Evolutionary conservation across 92 coral and sea anemone genomes (phyloP).

Genomic region (Montipora capitata): DNA sequence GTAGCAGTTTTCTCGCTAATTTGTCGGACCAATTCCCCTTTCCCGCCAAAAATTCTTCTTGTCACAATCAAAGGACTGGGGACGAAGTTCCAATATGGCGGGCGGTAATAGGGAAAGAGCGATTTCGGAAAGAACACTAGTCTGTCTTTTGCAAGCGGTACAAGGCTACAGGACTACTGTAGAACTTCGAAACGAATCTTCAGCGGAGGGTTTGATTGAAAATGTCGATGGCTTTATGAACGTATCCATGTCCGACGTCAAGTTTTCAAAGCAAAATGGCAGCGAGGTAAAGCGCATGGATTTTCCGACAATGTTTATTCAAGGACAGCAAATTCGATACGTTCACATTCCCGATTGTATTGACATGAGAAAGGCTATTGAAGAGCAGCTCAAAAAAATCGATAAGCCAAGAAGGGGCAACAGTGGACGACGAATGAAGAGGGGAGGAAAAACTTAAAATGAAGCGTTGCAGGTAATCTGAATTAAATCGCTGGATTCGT

Average conservation of each 20-base stretch:
- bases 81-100: constrained; percentile 69
- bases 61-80: too few relatives aligned
- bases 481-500: too few relatives aligned
- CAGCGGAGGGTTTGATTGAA: constrained; percentile 83
- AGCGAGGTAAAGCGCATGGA: constrained; percentile 55
- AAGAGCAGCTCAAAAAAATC: constrained; percentile 77
- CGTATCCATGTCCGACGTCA: constrained; percentile 81
- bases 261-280: constrained; percentile 80
- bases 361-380: constrained; percentile 97
- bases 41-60: background rate
- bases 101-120: constrained; percentile 94
- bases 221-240: constrained; percentile 99
- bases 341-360: constrained; percentile 98
- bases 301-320: constrained; percentile 86
- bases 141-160: constrained; percentile 93
- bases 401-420: constrained; percentile 64
- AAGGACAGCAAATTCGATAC: constrained; percentile 92
- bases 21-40: background rate
- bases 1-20: too few relatives aligned
- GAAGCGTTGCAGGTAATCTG: too few relatives aligned
- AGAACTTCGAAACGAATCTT: constrained; percentile 95
- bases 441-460: background rate
- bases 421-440: constrained; percentile 9
- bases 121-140: constrained; percentile 83
- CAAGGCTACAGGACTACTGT: constrained; percentile 93